Percentiles rank a stretch among this genome's conserved stretches.
Evolutionary conservation across 2,888 invertebrate genomes (phyloP).

Genomic region (Nomada goodeniana): DNA sequence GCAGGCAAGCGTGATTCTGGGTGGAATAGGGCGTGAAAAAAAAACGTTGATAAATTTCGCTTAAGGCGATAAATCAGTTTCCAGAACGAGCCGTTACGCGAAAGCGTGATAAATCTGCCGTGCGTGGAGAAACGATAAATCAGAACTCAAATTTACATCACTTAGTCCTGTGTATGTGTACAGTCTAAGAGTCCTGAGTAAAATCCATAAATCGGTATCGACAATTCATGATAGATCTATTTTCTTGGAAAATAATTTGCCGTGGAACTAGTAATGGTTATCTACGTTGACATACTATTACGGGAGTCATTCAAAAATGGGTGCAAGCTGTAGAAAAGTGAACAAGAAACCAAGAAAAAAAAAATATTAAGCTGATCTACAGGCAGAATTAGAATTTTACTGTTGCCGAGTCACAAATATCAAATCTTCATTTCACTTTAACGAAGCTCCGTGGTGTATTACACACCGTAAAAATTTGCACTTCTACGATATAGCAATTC

Average conservation of each 20-base stretch:
- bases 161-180: slow-evolving; percentile 3
- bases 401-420: too few relatives aligned
- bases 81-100: slow-evolving; percentile 11
- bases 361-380: too few relatives aligned
- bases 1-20: not conserved
- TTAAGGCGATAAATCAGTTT: slow-evolving; percentile 41
- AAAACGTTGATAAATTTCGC: slow-evolving; percentile 10
- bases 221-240: not conserved
- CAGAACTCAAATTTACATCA: slow-evolving; percentile 36
- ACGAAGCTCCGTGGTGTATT: too few relatives aligned
- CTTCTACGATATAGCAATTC: too few relatives aligned
- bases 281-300: too few relatives aligned
- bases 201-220: slow-evolving; percentile 33
- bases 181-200: slow-evolving; percentile 21
- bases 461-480: too few relatives aligned
- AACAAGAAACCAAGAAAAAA: too few relatives aligned
- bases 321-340: not conserved
- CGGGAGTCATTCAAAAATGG: not conserved
- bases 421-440: too few relatives aligned
- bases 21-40: not conserved
- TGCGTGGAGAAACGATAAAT: slow-evolving; percentile 43
- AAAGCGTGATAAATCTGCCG: slow-evolving; percentile 36
- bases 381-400: too few relatives aligned
- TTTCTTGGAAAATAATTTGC: not conserved
- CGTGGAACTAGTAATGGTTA: too few relatives aligned